These are phyloP conservation scores for Leucopternis melanops DNA, from an alignment of 2,113 vertebrate species.

Conservation along the genomic window DNA sequence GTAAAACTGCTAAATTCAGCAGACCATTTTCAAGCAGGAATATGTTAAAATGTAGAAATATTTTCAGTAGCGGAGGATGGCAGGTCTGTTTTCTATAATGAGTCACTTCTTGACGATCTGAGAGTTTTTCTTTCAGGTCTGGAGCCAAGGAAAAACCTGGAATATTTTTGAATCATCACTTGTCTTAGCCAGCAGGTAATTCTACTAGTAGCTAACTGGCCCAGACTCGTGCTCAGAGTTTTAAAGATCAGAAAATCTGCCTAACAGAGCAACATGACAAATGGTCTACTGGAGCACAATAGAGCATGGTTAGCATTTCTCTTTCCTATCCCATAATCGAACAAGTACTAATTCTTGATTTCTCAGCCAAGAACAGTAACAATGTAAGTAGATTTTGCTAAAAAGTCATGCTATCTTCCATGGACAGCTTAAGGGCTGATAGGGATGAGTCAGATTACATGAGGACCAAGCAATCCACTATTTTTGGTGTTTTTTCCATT, in stretches of 20 bases:
- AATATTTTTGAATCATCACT: background rate
- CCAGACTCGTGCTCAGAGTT: background rate
- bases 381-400: background rate
- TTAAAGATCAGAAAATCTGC: background rate
- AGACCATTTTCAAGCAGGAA: background rate
- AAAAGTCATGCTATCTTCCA: background rate
- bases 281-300: background rate
- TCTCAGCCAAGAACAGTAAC: background rate
- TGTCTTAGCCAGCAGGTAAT: slow-evolving; percentile 1
- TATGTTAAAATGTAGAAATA: background rate
- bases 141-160: background rate
- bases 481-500: background rate
- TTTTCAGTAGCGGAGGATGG: background rate
- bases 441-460: background rate
- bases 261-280: background rate
- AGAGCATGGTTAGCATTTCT: background rate
- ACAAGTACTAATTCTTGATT: background rate
- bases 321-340: background rate
- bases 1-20: slow-evolving; percentile 1
- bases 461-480: background rate
- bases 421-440: background rate
- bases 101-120: slow-evolving; percentile 1
- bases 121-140: slow-evolving; percentile 1
- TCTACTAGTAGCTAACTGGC: background rate
- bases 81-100: slow-evolving; percentile 31